Evolutionary conservation across 1,140 invertebrate genomes (phyloP).

Genomic region (Camponotus pennsylvanicus): DNA sequence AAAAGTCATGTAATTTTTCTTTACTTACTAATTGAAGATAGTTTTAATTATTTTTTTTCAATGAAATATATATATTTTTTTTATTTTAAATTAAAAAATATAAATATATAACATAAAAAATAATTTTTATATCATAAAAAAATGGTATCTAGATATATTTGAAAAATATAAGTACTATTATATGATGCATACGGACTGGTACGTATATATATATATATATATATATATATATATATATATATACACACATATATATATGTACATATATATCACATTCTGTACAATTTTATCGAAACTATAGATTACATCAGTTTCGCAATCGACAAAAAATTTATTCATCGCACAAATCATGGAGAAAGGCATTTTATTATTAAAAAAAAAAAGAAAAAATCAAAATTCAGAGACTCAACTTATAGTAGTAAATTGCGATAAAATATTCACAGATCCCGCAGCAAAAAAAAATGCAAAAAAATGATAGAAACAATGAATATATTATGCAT

Average conservation of each 20-base stretch:
- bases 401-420: not conserved
- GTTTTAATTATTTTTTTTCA: not conserved
- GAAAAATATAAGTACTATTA: not conserved
- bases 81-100: not conserved
- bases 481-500: too few relatives aligned
- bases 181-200: too few relatives aligned
- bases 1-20: not conserved
- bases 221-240: too few relatives aligned
- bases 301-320: not conserved
- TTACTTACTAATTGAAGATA: not conserved
- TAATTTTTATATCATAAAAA: not conserved
- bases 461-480: constrained; percentile 26
- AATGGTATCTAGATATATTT: not conserved
- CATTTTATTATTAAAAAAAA: not conserved
- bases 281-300: not conserved
- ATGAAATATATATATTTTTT: too few relatives aligned
- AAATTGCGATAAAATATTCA: constrained; percentile 16
- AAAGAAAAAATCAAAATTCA: not conserved
- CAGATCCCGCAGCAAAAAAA: not conserved
- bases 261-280: not conserved
- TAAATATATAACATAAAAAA: not conserved
- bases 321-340: constrained; percentile 5
- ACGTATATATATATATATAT: not conserved
- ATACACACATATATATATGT: too few relatives aligned
- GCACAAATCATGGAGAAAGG: not conserved